phyloP scores from a whole-genome alignment of 2,888 invertebrate species.

The Hymenopus coronatus region DNA sequence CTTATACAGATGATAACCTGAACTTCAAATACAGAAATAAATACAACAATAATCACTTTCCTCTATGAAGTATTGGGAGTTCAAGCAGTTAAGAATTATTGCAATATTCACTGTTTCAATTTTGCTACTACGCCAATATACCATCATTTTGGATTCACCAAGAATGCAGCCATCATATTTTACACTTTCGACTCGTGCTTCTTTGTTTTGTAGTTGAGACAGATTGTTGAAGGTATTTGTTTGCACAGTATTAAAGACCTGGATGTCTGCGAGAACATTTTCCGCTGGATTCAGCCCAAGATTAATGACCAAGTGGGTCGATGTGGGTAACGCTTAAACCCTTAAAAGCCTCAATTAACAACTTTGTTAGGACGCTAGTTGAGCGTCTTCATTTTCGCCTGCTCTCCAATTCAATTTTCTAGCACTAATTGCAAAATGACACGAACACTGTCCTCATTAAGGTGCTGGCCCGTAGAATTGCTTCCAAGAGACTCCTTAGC shows the following conservation, averaged over 20 bases:
- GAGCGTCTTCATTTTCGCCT: background rate
- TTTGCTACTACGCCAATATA: background rate
- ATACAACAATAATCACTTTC: no score
- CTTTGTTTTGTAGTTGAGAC: background rate
- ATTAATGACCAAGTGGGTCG: slow-evolving; percentile 6
- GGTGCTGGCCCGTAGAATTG: slow-evolving; percentile 17
- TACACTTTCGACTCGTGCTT: background rate
- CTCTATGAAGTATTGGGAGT: no score
- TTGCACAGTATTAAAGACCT: background rate
- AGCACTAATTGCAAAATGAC: slow-evolving; percentile 14
- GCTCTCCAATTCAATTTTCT: slow-evolving; percentile 13
- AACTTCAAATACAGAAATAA: background rate
- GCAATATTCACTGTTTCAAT: background rate
- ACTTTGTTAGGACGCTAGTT: background rate
- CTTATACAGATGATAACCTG: background rate
- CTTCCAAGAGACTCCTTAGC: background rate
- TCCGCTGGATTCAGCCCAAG: slow-evolving; percentile 7
- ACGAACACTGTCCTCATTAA: slow-evolving; percentile 11
- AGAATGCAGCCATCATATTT: background rate
- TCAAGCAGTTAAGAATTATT: background rate
- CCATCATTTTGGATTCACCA: background rate
- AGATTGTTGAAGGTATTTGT: background rate
- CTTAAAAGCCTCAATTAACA: background rate
- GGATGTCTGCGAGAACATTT: background rate
- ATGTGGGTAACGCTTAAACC: slow-evolving; percentile 1